Evolutionary conservation across 2,888 invertebrate species (phyloP), one percentile per base, ranked within the genome.

Genomic region (Meiosimyza decipiens): DNA sequence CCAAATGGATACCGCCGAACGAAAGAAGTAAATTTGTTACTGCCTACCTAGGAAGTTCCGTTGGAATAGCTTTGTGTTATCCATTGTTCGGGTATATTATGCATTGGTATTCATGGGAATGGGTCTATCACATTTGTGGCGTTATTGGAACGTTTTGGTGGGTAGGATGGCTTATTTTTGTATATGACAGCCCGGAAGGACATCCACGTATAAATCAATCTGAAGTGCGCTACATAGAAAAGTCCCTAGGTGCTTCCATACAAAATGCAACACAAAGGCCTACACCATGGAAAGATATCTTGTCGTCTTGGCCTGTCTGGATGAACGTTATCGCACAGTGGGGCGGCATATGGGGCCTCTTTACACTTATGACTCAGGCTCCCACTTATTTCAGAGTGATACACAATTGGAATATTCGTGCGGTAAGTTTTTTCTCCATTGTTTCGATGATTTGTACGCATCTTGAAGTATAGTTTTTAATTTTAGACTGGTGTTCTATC

Each of bases 1-100:
- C 93, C 0, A 90, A 91, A 78, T 95, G 95, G 95, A 93, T 95
- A 68, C 95, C 95, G 15, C 92, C 93, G 0, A 89, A 92, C 76
- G 95, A 95, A 83, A 89, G 94, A 71, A 92, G 93, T 80, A 92
- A 91, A 85, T 91, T 91, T 76, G 90, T 92, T 4, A 91, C 91
- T 49, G 89, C 91, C 57, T 91, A 91, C 79, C 82, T 91, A 76
- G 91, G 91, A 84, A 91, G 92, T 81, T 92, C 92, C 0, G 88
- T 92, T 1, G 92, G 92, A 11, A 90, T 90, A 22, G 92, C 91
- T 0, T 75, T 92, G 16, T 92, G 92, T 11, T 92, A 92, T 83
- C 92, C 93, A 0, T 84, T 93, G 72, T 92, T 93, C 76, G 93
- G 93, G 2, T 88, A 90, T 74, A 89, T 94, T 12, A 91, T 91